phyloP scores from a whole-genome alignment of 2,113 vertebrate species.

The Spilogale gracilis region DNA sequence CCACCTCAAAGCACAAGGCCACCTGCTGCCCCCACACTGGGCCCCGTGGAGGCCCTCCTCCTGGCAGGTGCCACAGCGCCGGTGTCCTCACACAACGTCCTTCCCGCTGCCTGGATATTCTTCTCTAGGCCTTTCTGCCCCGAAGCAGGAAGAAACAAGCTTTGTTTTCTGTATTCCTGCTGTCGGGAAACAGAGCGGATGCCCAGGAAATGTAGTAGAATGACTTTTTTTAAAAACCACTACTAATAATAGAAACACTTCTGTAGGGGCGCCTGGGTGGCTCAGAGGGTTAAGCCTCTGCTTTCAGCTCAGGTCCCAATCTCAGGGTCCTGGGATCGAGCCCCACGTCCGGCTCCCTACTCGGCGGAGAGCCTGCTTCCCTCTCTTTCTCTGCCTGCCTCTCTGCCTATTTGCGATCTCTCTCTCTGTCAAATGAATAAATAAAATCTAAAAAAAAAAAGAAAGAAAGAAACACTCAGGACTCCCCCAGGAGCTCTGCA shows the following conservation, averaged over 20 bases:
- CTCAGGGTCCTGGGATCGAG: no score
- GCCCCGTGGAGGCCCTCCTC: not conserved
- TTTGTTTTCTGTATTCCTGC: not conserved
- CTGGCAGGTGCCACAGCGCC: not conserved
- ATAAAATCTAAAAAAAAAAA: no score
- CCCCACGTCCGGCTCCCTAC: no score
- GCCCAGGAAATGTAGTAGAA: not conserved
- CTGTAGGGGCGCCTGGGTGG: no score
- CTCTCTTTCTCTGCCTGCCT: no score
- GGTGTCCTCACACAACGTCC: not conserved
- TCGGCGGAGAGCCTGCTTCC: no score
- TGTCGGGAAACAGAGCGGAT: not conserved
- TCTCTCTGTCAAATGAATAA: no score
- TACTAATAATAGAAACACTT: not conserved
- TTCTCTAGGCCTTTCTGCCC: not conserved
- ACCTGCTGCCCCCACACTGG: not conserved
- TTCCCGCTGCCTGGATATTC: not conserved
- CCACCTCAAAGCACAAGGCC: not conserved
- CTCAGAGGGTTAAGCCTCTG: no score
- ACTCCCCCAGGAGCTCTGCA: not conserved
- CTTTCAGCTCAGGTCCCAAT: no score
- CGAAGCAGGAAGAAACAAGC: not conserved
- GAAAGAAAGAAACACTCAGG: no score
- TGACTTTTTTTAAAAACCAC: no score
- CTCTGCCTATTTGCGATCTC: no score